Conservation (phyloP, 2,113 vertebrate species). For the Syngnathus floridae region DNA sequence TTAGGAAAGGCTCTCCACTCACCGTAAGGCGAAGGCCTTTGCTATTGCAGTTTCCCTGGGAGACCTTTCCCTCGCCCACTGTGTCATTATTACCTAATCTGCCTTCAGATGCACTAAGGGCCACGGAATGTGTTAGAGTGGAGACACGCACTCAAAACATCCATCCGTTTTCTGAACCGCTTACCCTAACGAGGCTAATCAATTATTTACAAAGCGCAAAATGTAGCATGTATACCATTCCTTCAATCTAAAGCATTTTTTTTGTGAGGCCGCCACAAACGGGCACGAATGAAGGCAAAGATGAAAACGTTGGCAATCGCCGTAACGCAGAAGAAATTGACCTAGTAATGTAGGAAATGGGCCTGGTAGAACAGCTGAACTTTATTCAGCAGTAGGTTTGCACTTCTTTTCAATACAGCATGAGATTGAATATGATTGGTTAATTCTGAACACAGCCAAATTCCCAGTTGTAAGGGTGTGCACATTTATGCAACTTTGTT, state of each 20-base stretch:
- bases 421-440: not conserved
- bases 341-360: not conserved
- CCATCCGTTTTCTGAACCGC: too few species aligned
- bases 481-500: not conserved
- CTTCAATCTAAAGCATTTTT: not conserved
- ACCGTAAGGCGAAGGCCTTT: not conserved
- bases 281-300: not conserved
- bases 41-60: not conserved
- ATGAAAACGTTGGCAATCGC: not conserved
- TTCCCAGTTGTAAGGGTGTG: not conserved
- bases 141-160: constrained; percentile 1
- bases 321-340: not conserved
- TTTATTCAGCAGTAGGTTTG: not conserved
- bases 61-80: constrained; percentile 2
- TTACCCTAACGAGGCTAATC: not conserved
- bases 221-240: not conserved
- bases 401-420: not conserved
- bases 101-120: not conserved
- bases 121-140: not conserved
- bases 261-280: not conserved
- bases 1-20: not conserved
- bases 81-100: constrained; percentile 3
- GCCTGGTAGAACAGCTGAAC: not conserved
- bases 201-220: constrained; percentile 3
- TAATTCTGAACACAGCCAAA: not conserved